Evolutionary conservation across 2,113 vertebrate genomes (phyloP), one percentile per base, ranked within the genome.

Genomic region (Electrona antarctica): DNA sequence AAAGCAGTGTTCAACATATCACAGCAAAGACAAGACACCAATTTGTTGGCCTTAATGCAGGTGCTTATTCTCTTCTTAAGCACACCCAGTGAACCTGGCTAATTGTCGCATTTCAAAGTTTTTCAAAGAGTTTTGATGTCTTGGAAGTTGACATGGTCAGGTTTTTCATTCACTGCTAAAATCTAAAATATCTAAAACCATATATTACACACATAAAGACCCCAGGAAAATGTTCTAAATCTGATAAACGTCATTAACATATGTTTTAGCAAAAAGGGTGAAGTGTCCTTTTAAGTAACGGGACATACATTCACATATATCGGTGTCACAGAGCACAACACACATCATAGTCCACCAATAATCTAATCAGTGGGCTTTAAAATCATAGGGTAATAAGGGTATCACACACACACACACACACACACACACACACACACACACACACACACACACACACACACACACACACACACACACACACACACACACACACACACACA

Each of bases 321-420:
- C 54, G 60, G 47, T 45, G 41, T 48, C 56, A 60, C 6, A 7
- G 52, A 48, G 57, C 54, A 59, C 46, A 52, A 33, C 50, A 55
- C 33, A 60, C 59, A 69, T 33, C 57, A 28, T 51, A 52, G n/a
- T 64, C 63, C 63, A 21, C 62, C 49, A 62, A 74, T 64, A 74
- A 41, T 60, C 67, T 60, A 15, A 51, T 62, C 7, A 41, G 4
- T 51, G 64, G 61, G 60, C 15, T 45, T 64, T 49, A 55, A 29
- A 61, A 62, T 12, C 52, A 11, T 21, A 33, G 29, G 4, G n/a
- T n/a, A n/a, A n/a, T n/a, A n/a, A n/a, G n/a, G n/a, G n/a, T n/a
- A 21, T 21, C 21, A 21, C 21, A 21, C 21, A 21, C 21, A 21
- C 21, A 21, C 21, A 21, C 21, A 21, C 21, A 21, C n/a, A 13